These are phyloP conservation scores for Porites lobata DNA, from an alignment of 92 coral and sea anemone species.

Conservation along the genomic window DNA sequence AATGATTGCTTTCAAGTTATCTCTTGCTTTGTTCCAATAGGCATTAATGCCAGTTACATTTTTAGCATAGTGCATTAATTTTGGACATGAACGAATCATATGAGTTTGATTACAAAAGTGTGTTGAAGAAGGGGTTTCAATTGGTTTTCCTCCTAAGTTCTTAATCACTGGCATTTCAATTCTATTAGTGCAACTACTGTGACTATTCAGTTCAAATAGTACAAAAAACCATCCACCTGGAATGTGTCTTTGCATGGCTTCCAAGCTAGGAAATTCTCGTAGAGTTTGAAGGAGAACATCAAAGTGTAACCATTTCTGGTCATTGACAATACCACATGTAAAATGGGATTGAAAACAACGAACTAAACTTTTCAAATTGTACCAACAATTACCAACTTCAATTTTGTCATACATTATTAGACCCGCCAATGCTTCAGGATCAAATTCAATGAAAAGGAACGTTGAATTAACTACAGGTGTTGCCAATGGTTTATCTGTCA, in stretches of 20 bases:
- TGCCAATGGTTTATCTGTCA: slow-evolving; percentile 11
- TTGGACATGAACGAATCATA: slow-evolving; percentile 51
- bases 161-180: slow-evolving; percentile 2
- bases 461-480: slow-evolving; percentile 26
- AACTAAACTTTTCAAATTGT: slow-evolving; percentile 24
- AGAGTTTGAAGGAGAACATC: slow-evolving; percentile 1
- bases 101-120: slow-evolving; percentile 46
- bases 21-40: slow-evolving; percentile 63
- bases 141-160: slow-evolving; percentile 7
- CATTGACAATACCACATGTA: slow-evolving; percentile 23
- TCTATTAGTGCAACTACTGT: neutral
- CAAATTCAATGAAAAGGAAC: slow-evolving; percentile 25
- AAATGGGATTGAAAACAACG: too few species aligned
- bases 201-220: neutral
- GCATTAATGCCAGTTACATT: slow-evolving; percentile 70
- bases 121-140: slow-evolving; percentile 7
- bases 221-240: slow-evolving; percentile 41
- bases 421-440: slow-evolving; percentile 21
- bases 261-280: neutral
- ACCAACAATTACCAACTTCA: slow-evolving; percentile 33
- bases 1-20: slow-evolving; percentile 59
- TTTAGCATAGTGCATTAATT: slow-evolving; percentile 63
- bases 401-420: slow-evolving; percentile 32
- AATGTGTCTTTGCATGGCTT: neutral
- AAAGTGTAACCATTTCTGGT: neutral